Conservation (phyloP, 2,113 vertebrate species). For the Ceuthmochares aereus region DNA sequence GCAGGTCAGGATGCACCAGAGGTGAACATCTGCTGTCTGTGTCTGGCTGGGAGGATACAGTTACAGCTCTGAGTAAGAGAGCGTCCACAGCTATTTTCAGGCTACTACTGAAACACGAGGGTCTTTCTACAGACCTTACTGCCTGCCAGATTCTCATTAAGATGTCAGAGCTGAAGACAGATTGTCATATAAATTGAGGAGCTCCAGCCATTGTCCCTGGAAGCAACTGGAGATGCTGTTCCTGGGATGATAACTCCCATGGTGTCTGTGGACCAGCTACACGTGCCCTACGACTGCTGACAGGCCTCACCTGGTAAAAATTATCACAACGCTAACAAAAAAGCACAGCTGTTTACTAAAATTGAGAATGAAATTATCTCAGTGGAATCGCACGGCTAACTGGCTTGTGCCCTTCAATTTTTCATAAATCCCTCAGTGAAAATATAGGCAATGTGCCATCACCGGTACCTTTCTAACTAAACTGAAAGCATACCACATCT, state of each 20-base stretch:
- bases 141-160: neutral
- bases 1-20: neutral
- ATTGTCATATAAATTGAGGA: neutral
- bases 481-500: neutral
- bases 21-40: neutral
- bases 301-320: neutral
- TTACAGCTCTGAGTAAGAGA: neutral
- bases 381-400: neutral
- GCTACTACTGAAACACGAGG: neutral
- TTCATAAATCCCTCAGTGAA: neutral
- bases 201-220: neutral
- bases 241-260: neutral
- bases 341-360: neutral
- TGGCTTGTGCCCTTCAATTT: neutral
- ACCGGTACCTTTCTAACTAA: neutral
- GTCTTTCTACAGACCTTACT: neutral
- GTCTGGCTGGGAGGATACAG: neutral
- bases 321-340: neutral
- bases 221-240: neutral
- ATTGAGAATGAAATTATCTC: neutral
- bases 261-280: neutral
- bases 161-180: neutral
- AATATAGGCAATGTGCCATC: neutral
- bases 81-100: neutral
- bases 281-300: neutral